phyloP scores from a whole-genome alignment of 2,113 vertebrate species.

The Nibea coibor region DNA sequence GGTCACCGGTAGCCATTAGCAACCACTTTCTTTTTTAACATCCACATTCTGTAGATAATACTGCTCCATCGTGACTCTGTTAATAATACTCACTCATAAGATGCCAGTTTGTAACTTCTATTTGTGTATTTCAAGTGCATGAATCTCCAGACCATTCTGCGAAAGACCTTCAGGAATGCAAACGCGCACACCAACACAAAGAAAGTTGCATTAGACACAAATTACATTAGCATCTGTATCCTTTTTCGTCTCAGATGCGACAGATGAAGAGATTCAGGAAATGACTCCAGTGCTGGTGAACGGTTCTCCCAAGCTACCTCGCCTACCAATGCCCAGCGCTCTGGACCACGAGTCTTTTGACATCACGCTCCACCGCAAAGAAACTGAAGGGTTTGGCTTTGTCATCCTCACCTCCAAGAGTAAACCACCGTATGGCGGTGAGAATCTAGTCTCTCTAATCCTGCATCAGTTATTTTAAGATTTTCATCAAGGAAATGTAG shows the following conservation, averaged over 20 bases:
- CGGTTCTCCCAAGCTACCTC: conserved; percentile 87
- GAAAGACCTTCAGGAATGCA: not conserved
- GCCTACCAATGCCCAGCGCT: conserved; percentile 77
- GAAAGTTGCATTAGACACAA: not conserved
- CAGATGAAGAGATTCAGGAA: conserved; percentile 76
- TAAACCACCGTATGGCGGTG: conserved; percentile 94
- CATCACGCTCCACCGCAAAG: conserved; percentile 92
- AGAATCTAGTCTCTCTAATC: conserved; percentile 37
- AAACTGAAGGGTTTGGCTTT: conserved; percentile 96
- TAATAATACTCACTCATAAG: not conserved
- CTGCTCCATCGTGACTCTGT: not conserved
- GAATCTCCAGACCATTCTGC: not conserved
- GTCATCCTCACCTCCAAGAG: conserved; percentile 98
- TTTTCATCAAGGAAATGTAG: not conserved
- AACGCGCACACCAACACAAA: not conserved
- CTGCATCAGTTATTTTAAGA: not conserved
- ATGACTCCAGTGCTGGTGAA: conserved; percentile 80
- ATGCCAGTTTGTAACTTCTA: not conserved
- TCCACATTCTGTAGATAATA: not conserved
- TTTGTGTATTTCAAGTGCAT: not conserved
- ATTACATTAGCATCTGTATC: not conserved
- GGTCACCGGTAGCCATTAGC: too few relatives aligned
- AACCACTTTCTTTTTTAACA: not conserved
- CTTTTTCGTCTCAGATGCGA: conserved; percentile 59
- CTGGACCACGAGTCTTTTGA: conserved; percentile 89